phyloP scores from a whole-genome alignment of 1,140 invertebrate genomes.

The Leptopilina boulardi region DNA sequence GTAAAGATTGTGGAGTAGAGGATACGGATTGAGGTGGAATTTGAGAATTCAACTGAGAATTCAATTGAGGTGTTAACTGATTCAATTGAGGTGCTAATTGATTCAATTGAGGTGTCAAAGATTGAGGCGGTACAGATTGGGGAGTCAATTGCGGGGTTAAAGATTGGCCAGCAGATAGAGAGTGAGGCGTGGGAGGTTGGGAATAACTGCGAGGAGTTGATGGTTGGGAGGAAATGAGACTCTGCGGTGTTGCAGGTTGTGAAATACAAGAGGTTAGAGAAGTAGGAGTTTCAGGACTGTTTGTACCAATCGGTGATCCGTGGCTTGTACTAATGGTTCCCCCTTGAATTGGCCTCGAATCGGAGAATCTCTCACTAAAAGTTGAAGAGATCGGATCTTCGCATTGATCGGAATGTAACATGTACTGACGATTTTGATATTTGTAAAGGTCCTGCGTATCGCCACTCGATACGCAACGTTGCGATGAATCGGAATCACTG shows the following conservation, averaged over 20 bases:
- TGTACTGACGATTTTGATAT: conserved; percentile 66
- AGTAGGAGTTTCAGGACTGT: conserved; percentile 69
- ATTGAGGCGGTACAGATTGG: conserved; percentile 32
- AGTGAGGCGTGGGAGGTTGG: conserved; percentile 70
- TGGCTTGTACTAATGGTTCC: conserved; percentile 86
- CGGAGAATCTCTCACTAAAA: conserved; percentile 78
- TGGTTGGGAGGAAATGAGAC: conserved; percentile 69
- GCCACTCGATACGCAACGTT: conserved; percentile 64
- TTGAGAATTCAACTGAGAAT: conserved; percentile 50
- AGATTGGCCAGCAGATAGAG: conserved; percentile 52
- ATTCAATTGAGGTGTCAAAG: conserved; percentile 48
- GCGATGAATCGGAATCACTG: conserved; percentile 67
- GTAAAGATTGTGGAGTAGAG: too few species aligned
- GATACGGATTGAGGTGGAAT: not conserved
- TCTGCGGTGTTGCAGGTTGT: conserved; percentile 70
- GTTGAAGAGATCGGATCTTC: conserved; percentile 85
- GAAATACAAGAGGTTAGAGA: conserved; percentile 66
- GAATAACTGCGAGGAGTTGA: conserved; percentile 71
- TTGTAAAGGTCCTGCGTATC: conserved; percentile 68
- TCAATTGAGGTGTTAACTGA: conserved; percentile 53
- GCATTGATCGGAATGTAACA: conserved; percentile 74
- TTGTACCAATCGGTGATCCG: conserved; percentile 80
- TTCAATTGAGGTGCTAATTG: conserved; percentile 52
- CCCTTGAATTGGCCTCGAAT: conserved; percentile 84
- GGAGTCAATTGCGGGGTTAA: conserved; percentile 53